Conservation (phyloP, 1,140 invertebrate genomes). For the Macrostomum lignano region DNA sequence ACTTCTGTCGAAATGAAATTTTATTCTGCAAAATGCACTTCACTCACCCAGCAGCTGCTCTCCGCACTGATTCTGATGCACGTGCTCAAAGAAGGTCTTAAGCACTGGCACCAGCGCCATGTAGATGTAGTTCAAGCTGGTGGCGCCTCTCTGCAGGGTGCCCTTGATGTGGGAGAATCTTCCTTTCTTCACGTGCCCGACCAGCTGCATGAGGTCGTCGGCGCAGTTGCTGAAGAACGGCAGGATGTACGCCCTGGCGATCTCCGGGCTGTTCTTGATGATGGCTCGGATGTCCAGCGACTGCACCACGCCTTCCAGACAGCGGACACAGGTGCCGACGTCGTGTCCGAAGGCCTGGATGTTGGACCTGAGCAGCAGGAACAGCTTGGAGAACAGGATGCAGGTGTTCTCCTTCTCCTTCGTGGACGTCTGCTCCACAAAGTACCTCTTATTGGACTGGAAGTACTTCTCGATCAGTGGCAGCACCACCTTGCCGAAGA, state of each 20-base stretch:
- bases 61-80: conserved; percentile 81
- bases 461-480: conserved; percentile 97
- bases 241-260: conserved; percentile 66
- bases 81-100: conserved; percentile 83
- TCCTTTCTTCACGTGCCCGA: conserved; percentile 62
- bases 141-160: conserved; percentile 56
- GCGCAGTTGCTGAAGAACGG: conserved; percentile 97
- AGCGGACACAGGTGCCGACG: conserved; percentile 74
- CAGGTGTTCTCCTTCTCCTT: no score
- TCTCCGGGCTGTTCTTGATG: conserved; percentile 89
- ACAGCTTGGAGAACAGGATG: conserved; percentile 76
- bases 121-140: conserved; percentile 70
- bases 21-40: no score
- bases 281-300: conserved; percentile 74
- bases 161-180: conserved; percentile 81
- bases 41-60: conserved; percentile 64
- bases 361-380: conserved; percentile 56
- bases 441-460: conserved; percentile 80
- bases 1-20: no score
- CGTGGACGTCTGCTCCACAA: conserved; percentile 80
- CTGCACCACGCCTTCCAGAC: conserved; percentile 57
- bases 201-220: conserved; percentile 77
- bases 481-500: conserved; percentile 91
- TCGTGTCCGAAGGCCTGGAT: conserved; percentile 81
- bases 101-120: conserved; percentile 65